phyloP scores from a whole-genome alignment of 2,113 vertebrate genomes.

The Mobula hypostoma region DNA sequence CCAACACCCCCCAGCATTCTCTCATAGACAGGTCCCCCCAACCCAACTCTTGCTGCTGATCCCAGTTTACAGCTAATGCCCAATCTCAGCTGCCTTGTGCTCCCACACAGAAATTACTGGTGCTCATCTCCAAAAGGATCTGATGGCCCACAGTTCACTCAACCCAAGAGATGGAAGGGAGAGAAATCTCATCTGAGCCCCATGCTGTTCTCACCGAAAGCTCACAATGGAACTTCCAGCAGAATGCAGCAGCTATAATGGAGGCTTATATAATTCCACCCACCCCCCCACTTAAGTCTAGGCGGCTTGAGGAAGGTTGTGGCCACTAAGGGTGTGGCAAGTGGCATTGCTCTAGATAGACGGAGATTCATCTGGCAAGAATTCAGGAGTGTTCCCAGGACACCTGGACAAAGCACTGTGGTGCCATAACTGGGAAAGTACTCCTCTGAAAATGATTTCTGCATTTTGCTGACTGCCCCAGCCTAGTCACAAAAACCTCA shows the following conservation, averaged over 20 bases:
- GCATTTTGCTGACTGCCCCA: background rate
- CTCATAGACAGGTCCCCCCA: background rate
- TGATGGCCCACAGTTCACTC: background rate
- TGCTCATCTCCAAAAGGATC: background rate
- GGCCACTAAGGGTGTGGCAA: background rate
- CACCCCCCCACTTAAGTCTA: background rate
- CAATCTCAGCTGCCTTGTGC: background rate
- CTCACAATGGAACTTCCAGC: background rate
- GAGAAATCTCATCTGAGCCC: background rate
- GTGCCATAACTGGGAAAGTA: background rate
- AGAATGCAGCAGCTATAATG: background rate
- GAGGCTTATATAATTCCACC: background rate
- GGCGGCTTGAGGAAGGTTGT: background rate
- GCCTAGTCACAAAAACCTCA: background rate
- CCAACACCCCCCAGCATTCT: background rate
- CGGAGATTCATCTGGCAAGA: background rate
- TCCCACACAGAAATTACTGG: background rate
- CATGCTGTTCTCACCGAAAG: background rate
- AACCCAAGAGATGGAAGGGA: background rate
- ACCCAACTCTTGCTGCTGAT: background rate
- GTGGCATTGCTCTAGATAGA: too few relatives aligned
- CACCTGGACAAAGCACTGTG: too few relatives aligned
- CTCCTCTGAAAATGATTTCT: background rate
- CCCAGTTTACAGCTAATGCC: background rate
- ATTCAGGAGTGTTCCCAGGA: too few relatives aligned